Evolutionary conservation across 2,797 vertebrate species (phyloP).

Genomic region (Mionectes olivaceus): DNA sequence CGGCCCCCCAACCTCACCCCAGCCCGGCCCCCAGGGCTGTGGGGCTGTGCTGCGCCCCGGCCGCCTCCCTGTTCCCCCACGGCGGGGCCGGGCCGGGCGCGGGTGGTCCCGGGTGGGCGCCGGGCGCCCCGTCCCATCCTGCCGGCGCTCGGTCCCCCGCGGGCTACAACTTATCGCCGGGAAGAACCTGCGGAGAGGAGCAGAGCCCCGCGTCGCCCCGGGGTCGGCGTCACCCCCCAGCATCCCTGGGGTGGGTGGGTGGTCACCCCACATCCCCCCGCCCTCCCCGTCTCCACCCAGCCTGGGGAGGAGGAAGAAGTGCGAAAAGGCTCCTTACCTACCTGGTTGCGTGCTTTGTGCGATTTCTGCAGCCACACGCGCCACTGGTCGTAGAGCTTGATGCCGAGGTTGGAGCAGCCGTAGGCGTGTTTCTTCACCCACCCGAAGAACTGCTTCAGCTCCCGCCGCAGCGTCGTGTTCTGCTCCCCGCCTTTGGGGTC

Average conservation of each 20-base stretch:
- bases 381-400: constrained; percentile 99
- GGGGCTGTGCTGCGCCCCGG: background rate
- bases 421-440: constrained; percentile 97
- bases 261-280: background rate
- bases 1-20: background rate
- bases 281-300: background rate
- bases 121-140: background rate
- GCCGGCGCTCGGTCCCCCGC: constrained; percentile 33
- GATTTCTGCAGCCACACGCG: constrained; percentile 98
- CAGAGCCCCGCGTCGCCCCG: constrained; percentile 27
- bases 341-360: constrained; percentile 98
- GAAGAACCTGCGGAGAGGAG: constrained; percentile 71
- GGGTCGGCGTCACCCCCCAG: background rate
- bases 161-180: constrained; percentile 75
- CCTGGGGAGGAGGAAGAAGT: background rate
- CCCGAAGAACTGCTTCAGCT: constrained; percentile 98
- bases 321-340: constrained; percentile 81
- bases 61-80: background rate
- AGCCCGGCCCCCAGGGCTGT: background rate
- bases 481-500: constrained; percentile 85
- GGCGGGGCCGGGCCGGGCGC: background rate
- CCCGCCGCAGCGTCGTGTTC: constrained; percentile 93
- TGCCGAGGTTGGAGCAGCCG: constrained; percentile 95
- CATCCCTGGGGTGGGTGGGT: background rate
- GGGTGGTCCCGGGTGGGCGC: background rate